Conservation (phyloP, 2,888 invertebrate genomes). For the Lordiphosa andalusiaca region DNA sequence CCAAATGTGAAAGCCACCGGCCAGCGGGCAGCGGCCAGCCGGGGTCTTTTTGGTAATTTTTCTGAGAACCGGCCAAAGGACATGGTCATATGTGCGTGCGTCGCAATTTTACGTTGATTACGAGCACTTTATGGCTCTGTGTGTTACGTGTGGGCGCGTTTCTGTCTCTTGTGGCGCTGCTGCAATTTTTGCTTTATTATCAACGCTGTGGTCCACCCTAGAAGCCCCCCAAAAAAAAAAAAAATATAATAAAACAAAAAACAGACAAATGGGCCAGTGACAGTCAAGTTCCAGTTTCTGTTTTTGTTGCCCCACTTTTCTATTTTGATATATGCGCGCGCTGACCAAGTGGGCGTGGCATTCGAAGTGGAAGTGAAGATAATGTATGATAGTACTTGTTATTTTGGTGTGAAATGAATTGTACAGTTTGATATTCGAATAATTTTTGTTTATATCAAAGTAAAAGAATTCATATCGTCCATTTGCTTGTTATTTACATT, state of each 20-base stretch:
- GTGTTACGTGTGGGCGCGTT: slow-evolving; percentile 68
- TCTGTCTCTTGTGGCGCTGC: slow-evolving; percentile 56
- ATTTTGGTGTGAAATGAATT: slow-evolving; percentile 1
- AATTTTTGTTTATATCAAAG: background rate
- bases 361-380: slow-evolving; percentile 48
- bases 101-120: slow-evolving; percentile 71
- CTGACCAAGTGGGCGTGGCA: slow-evolving; percentile 61
- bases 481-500: background rate
- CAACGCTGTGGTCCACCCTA: slow-evolving; percentile 28
- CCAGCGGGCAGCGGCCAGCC: slow-evolving; percentile 12
- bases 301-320: slow-evolving; percentile 33
- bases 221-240: background rate
- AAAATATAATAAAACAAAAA: background rate
- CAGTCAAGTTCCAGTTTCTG: slow-evolving; percentile 35
- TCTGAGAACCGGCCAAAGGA: slow-evolving; percentile 6
- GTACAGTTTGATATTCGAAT: slow-evolving; percentile 14
- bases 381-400: slow-evolving; percentile 57
- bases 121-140: slow-evolving; percentile 67
- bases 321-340: slow-evolving; percentile 48
- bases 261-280: slow-evolving; percentile 23
- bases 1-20: slow-evolving; percentile 44
- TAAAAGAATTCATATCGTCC: background rate
- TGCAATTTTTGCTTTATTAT: slow-evolving; percentile 70
- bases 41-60: background rate
- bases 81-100: slow-evolving; percentile 33